Evolutionary conservation across 2,888 invertebrate genomes (phyloP).

Genomic region (Epinotia demarniana): DNA sequence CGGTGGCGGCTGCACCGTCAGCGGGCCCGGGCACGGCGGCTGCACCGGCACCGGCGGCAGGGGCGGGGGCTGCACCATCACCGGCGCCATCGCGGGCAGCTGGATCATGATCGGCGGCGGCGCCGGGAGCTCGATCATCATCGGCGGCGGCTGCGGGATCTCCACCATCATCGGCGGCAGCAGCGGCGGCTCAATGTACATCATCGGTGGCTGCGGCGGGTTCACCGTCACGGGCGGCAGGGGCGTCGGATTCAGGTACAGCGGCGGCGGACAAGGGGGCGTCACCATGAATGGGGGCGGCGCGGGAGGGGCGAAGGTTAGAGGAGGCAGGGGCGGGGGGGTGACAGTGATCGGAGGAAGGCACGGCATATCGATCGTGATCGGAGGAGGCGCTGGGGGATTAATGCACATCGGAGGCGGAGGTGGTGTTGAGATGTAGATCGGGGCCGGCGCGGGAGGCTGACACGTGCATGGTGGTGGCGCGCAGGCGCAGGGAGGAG

Average conservation of each 20-base stretch:
- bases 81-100: slow-evolving; percentile 69
- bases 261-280: slow-evolving; percentile 61
- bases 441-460: slow-evolving; percentile 51
- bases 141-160: slow-evolving; percentile 54
- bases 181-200: slow-evolving; percentile 53
- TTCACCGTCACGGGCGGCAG: slow-evolving; percentile 71
- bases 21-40: slow-evolving; percentile 68
- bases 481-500: slow-evolving; percentile 46
- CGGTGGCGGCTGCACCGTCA: slow-evolving; percentile 72
- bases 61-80: slow-evolving; percentile 74
- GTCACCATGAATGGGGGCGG: slow-evolving; percentile 54
- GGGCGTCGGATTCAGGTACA: slow-evolving; percentile 64
- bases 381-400: slow-evolving; percentile 63
- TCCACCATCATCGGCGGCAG: slow-evolving; percentile 56
- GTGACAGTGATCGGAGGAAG: slow-evolving; percentile 66
- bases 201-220: slow-evolving; percentile 63
- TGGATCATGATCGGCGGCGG: slow-evolving; percentile 71
- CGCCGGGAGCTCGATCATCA: slow-evolving; percentile 57
- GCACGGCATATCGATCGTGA: slow-evolving; percentile 63
- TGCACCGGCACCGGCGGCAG: slow-evolving; percentile 73
- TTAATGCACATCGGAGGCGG: slow-evolving; percentile 64
- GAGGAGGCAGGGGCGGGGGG: slow-evolving; percentile 63
- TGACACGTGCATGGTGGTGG: slow-evolving; percentile 53
- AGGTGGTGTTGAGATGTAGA: slow-evolving; percentile 68
- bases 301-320: slow-evolving; percentile 62